Evolutionary conservation across 1,140 invertebrate species (phyloP), one percentile per base, ranked within the genome.

Genomic region (Dendroctonus valens): DNA sequence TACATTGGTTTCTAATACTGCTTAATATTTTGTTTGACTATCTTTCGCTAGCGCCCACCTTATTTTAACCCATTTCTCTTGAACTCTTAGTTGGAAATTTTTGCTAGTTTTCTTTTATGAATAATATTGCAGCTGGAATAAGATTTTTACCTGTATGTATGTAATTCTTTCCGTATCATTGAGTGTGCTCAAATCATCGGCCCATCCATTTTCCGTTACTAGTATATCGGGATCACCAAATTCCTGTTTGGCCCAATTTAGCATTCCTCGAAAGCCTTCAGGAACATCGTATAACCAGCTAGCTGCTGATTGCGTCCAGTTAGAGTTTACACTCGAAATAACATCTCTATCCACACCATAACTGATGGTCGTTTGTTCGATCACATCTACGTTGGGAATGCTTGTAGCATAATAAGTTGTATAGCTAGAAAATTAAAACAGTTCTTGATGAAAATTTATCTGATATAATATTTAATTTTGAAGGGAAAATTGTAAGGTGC

Each of bases 151-250:
- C 38, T 67, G 72, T 41, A 79, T 79, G 69, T 81, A 87, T 39
- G 79, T 59, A 7, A 85, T 74, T 69, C 86, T 70, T 6, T 79
- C 73, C 0, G 62, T 11, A 70, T 88, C 86, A 41, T 82, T 68
- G 0, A 72, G 76, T 1, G 81, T 75, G 39, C 41, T 40, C 5
- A 15, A 8, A 46, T 46, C 5, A 7, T 15, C 37, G 0, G 57
- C 41, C 58, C 79, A 77, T 0, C 86, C 86, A 69, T 86, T 87
- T 75, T 87, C 86, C 4, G 83, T 84, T 8, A 87, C 81, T 46
- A 82, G 76, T 40, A 86, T 75, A 46, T 77, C 71, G 0, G 82
- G 74, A 62, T 84, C 79, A 7, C 79, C 79, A 67, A 86, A 87
- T 4, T 78, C 72, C 6, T 83, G 68, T 62, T 80, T 80, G 48